Conservation (phyloP, 2,888 invertebrate species). For the Leptinotarsa rubiginosa region DNA sequence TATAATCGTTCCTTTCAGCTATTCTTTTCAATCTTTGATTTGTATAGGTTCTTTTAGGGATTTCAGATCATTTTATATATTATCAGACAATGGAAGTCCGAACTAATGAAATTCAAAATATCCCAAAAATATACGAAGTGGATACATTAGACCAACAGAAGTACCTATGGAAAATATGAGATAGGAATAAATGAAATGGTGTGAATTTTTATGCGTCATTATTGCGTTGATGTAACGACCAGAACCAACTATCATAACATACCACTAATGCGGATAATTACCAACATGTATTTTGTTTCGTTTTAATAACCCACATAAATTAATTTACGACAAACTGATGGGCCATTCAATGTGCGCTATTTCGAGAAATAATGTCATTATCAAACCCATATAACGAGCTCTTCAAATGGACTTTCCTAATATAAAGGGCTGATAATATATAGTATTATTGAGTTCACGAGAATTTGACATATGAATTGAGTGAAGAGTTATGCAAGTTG, state of each 20-base stretch:
- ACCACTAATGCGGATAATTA: constrained; percentile 4
- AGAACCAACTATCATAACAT: background rate
- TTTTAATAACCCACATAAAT: constrained; percentile 18
- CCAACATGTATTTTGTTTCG: constrained; percentile 23
- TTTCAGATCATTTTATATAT: too few relatives aligned
- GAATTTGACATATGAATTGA: constrained; percentile 2
- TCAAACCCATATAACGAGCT: constrained; percentile 2
- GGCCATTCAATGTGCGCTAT: constrained; percentile 17
- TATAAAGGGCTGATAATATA: constrained; percentile 8
- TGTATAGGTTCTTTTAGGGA: too few relatives aligned
- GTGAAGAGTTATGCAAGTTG: background rate
- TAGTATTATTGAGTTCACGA: background rate
- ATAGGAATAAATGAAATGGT: background rate
- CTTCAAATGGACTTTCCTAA: constrained; percentile 6
- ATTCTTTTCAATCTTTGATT: too few relatives aligned
- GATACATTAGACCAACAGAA: too few relatives aligned
- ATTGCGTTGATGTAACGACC: background rate
- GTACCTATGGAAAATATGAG: too few relatives aligned
- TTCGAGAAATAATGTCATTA: constrained; percentile 14
- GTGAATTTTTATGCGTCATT: background rate
- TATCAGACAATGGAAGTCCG: too few relatives aligned
- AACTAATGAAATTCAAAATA: too few relatives aligned
- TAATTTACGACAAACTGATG: constrained; percentile 22
- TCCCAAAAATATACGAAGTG: too few relatives aligned
- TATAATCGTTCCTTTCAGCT: too few relatives aligned